These are phyloP conservation scores for Formica selysi DNA, from an alignment of 1,140 invertebrate species.

Conservation along the genomic window DNA sequence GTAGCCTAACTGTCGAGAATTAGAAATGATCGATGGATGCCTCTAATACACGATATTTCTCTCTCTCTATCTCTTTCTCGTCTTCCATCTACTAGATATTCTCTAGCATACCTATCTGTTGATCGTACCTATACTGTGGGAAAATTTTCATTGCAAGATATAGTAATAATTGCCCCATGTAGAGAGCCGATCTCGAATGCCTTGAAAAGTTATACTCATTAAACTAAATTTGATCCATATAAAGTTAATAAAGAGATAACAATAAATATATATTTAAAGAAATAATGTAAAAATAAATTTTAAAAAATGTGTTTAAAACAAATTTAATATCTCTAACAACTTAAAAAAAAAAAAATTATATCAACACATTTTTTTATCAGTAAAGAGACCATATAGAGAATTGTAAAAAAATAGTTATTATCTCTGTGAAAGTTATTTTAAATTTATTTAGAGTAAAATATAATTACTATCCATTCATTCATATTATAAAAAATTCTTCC, in stretches of 20 bases:
- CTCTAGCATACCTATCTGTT: conserved; percentile 7
- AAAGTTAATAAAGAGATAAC: neutral
- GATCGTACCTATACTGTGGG: conserved; percentile 19
- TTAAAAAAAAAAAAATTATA: neutral
- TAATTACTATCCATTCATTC: neutral
- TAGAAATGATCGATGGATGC: conserved; percentile 44
- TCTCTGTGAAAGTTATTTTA: too few relatives aligned
- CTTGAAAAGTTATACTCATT: neutral
- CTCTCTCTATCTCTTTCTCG: neutral
- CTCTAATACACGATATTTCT: neutral
- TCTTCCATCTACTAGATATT: neutral
- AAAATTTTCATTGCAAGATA: conserved; percentile 31
- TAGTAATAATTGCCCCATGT: conserved; percentile 13
- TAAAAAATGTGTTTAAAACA: too few relatives aligned
- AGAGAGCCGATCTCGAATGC: neutral
- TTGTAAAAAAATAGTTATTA: too few relatives aligned
- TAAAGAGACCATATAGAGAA: too few relatives aligned
- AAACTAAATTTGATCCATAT: neutral
- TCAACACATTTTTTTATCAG: too few relatives aligned
- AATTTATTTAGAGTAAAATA: conserved; percentile 14
- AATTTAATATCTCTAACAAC: neutral
- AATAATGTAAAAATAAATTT: neutral
- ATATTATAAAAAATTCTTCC: too few relatives aligned
- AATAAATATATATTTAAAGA: conserved; percentile 12
- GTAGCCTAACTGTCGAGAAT: conserved; percentile 51